Conservation (phyloP, 23 tunicate genomes). For the Corella eumyota region DNA sequence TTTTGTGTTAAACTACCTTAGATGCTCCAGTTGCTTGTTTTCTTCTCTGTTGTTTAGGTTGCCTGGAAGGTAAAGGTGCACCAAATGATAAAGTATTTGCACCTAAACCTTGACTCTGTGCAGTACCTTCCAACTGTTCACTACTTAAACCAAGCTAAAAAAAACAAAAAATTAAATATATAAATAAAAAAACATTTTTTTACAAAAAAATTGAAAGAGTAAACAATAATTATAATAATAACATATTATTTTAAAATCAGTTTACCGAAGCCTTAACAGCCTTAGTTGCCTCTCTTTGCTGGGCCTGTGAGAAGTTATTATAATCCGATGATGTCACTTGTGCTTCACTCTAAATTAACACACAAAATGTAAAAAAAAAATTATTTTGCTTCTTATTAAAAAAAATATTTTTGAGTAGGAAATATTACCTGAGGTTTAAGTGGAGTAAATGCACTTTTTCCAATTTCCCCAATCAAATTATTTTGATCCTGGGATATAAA, state of each 20-base stretch:
- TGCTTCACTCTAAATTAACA: too few relatives aligned
- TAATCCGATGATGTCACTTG: too few relatives aligned
- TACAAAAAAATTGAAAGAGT: background rate
- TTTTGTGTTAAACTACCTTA: too few relatives aligned
- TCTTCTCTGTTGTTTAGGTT: constrained; percentile 48
- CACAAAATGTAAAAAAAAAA: too few relatives aligned
- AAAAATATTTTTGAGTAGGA: background rate
- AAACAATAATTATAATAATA: too few relatives aligned
- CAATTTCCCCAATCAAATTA: constrained; percentile 33
- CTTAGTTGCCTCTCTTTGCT: constrained; percentile 66
- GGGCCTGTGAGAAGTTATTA: constrained; percentile 50
- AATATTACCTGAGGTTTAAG: constrained; percentile 9
- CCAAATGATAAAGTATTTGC: constrained; percentile 70
- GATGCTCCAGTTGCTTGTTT: constrained; percentile 18
- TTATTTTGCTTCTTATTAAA: too few relatives aligned
- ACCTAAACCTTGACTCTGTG: too few relatives aligned
- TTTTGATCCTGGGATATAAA: constrained; percentile 26
- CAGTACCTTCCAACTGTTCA: constrained; percentile 12
- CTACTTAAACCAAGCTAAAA: constrained; percentile 37
- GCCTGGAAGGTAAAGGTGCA: constrained; percentile 52
- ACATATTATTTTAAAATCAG: too few relatives aligned
- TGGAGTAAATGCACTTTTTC: constrained; percentile 38
- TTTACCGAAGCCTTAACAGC: constrained; percentile 81
- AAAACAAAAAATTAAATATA: background rate
- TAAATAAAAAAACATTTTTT: background rate